These are phyloP conservation scores for Zaprionus capensis DNA, from an alignment of 1,140 invertebrate species.

Conservation along the genomic window DNA sequence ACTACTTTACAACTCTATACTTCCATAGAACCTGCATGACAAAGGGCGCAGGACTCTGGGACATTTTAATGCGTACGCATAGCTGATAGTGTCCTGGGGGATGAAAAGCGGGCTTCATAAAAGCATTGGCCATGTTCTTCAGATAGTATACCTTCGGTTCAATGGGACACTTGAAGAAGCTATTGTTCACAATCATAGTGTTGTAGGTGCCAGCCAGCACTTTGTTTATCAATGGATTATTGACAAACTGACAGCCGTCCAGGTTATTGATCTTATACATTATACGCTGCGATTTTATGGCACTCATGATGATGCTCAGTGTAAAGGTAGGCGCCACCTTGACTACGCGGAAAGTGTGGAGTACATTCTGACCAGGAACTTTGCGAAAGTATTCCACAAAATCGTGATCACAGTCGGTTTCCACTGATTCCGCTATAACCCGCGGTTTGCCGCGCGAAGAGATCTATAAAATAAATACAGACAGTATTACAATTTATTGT, in stretches of 20 bases:
- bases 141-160: slow-evolving; percentile 48
- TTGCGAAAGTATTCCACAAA: slow-evolving; percentile 56
- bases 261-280: slow-evolving; percentile 54
- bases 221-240: slow-evolving; percentile 51
- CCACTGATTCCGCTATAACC: slow-evolving; percentile 39
- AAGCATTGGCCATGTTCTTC: slow-evolving; percentile 32
- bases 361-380: slow-evolving; percentile 11
- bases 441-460: slow-evolving; percentile 11
- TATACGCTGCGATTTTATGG: slow-evolving; percentile 44
- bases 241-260: slow-evolving; percentile 56
- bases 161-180: slow-evolving; percentile 55
- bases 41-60: slow-evolving; percentile 38
- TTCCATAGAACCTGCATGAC: slow-evolving; percentile 62
- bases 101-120: slow-evolving; percentile 41
- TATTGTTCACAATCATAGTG: slow-evolving; percentile 49
- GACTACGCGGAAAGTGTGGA: slow-evolving; percentile 54
- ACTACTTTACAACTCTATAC: slow-evolving; percentile 37
- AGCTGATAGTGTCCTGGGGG: slow-evolving; percentile 55
- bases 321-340: slow-evolving; percentile 39
- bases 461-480: neutral
- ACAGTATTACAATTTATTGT: neutral
- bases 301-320: slow-evolving; percentile 34
- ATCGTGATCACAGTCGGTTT: slow-evolving; percentile 54
- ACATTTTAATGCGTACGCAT: slow-evolving; percentile 40
- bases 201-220: slow-evolving; percentile 44